Base-by-base conservation (phyloP, 1,140 invertebrate species). In the Cydia splendana region DNA sequence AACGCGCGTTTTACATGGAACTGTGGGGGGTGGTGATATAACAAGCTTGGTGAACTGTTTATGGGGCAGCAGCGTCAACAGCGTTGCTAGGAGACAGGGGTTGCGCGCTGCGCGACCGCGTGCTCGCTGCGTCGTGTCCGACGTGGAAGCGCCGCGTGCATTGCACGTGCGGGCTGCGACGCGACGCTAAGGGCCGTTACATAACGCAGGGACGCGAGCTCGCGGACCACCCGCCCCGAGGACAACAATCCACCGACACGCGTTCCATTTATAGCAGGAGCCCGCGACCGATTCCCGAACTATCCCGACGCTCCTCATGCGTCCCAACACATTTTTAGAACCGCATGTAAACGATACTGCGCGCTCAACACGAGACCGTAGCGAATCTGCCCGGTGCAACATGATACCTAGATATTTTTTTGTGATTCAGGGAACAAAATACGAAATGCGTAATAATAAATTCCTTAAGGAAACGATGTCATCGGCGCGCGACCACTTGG, bases 81-180 rank as follows among this genome's bases (percentile, higher is more conserved):
- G 85, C 87, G 85, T 93, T 93, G 91, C 91, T 93, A 93, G 90
- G 91, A 93, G 88, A 93, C 91, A 91, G 84, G 78, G 84, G 84
- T 81, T 84, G 80, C 78, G 78, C 81, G 79, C 81, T 81, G 84
- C 82, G 57, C 73, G 79, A 86, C 90, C 89, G 90, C 90, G 90
- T 91, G 91, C 88, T 86, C 86, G 82, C 77, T 81, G 79, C 85
- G 80, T 75, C 74, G 51, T 45, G 30, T 18, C 20, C 76, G 76
- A 77, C 76, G 76, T 77, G 76, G 76, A 77, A 42, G 75, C 75
- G 62, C 62, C 62, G 65, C 67, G 67, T 71, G 67, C 67, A 71
- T 71, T 42, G 87, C 90, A 91, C 91, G 89, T 93, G 89, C 77
- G 51, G 71, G 53, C 67, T 69, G 34, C 67, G 86, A 76, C 80